A percentile compares a stretch with the other conserved stretches of the same genome.
Conservation (phyloP, 2,888 invertebrate species). For the Parnassius apollo region DNA sequence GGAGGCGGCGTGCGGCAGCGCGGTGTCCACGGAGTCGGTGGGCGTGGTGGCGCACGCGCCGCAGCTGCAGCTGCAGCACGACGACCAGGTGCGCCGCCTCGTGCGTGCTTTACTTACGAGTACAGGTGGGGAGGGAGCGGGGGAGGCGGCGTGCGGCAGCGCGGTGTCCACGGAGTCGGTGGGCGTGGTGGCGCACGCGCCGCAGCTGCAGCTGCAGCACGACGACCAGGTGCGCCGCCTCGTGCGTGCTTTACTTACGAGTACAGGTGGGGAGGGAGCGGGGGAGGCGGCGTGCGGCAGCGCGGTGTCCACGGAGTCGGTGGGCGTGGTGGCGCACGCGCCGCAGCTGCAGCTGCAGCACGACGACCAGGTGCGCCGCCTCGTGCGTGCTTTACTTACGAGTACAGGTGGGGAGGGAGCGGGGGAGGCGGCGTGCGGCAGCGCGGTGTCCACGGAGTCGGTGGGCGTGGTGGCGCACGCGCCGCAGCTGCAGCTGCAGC, state of each 20-base stretch:
- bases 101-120: no score
- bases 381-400: no score
- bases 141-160: constrained; percentile 34
- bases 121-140: constrained; percentile 18
- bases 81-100: constrained; percentile 31
- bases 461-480: constrained; percentile 64
- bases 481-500: constrained; percentile 43
- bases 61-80: constrained; percentile 43
- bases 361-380: constrained; percentile 34
- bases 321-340: constrained; percentile 61
- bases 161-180: constrained; percentile 61
- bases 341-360: constrained; percentile 43
- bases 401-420: constrained; percentile 17
- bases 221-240: constrained; percentile 33
- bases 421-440: constrained; percentile 28
- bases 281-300: constrained; percentile 33
- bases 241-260: no score
- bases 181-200: constrained; percentile 60
- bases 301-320: constrained; percentile 59
- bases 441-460: constrained; percentile 58
- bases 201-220: constrained; percentile 42
- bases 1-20: constrained; percentile 37
- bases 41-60: constrained; percentile 59
- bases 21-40: constrained; percentile 59
- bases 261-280: constrained; percentile 17